A percentile compares a stretch with the other conserved stretches of the same genome.
phyloP scores from a whole-genome alignment of 2,797 vertebrate species.

The Enteromius unitaeniatus region DNA sequence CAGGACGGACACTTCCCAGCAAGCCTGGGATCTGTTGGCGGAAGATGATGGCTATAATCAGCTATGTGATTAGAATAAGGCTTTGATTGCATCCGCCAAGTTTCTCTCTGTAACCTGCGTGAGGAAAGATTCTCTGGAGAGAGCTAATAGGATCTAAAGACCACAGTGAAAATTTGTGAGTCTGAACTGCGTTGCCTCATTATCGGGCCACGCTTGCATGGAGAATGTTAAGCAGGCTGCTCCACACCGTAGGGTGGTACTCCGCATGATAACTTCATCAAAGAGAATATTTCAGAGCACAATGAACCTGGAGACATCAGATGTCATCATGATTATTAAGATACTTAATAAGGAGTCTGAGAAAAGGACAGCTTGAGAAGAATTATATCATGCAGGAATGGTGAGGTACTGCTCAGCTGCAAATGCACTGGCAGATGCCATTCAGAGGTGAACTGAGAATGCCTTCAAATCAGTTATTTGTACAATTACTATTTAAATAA shows the following conservation, averaged over 20 bases:
- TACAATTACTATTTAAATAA: background rate
- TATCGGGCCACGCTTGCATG: conserved; percentile 39
- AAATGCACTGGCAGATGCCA: background rate
- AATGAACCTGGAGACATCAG: conserved; percentile 42
- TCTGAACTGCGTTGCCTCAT: conserved; percentile 50
- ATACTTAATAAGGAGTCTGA: conserved; percentile 2
- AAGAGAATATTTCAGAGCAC: conserved; percentile 53
- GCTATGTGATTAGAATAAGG: conserved; percentile 53
- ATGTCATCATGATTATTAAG: conserved; percentile 48
- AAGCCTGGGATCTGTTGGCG: conserved; percentile 25
- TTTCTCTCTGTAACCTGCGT: conserved; percentile 46
- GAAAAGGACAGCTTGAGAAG: background rate
- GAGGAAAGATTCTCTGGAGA: conserved; percentile 45
- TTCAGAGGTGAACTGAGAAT: background rate
- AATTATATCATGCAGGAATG: background rate
- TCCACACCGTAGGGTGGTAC: conserved; percentile 35
- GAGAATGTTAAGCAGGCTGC: conserved; percentile 44
- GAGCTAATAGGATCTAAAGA: conserved; percentile 56
- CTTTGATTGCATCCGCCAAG: conserved; percentile 39
- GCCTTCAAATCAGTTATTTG: too few relatives aligned
- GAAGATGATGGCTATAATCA: conserved; percentile 55
- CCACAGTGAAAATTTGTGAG: conserved; percentile 50
- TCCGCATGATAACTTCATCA: conserved; percentile 51
- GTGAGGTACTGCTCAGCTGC: background rate
- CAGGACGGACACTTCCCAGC: conserved; percentile 29